Conservation (phyloP, 2,797 vertebrate species). For the Pogoniulus pusillus region DNA sequence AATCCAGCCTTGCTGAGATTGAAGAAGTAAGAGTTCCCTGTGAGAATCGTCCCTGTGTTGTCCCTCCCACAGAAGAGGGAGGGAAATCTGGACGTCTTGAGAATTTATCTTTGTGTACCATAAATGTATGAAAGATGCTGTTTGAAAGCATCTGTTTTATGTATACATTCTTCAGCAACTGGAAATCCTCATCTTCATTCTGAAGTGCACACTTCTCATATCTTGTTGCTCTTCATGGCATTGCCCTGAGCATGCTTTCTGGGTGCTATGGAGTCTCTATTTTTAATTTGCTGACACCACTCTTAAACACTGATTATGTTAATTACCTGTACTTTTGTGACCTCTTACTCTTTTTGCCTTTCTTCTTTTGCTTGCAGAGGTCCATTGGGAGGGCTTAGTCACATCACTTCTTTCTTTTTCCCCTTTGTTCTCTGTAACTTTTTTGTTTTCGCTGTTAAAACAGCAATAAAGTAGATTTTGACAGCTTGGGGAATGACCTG, state of each 20-base stretch:
- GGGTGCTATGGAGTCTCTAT: conserved; percentile 27
- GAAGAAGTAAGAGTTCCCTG: neutral
- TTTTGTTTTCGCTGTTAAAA: conserved; percentile 45
- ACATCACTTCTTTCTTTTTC: conserved; percentile 46
- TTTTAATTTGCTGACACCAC: conserved; percentile 62
- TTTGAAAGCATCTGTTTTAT: neutral
- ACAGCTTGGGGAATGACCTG: conserved; percentile 25
- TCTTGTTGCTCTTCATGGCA: neutral
- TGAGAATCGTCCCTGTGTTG: neutral
- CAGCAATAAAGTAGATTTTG: conserved; percentile 27
- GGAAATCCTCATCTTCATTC: neutral
- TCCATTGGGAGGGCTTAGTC: conserved; percentile 41
- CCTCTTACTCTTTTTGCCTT: conserved; percentile 23
- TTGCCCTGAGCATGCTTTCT: conserved; percentile 16
- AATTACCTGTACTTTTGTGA: conserved; percentile 39
- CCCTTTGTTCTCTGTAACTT: conserved; percentile 44
- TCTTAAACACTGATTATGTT: conserved; percentile 63
- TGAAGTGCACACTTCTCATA: neutral
- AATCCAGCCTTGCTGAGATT: neutral
- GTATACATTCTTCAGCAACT: neutral
- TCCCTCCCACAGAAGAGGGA: neutral
- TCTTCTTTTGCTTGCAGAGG: conserved; percentile 46
- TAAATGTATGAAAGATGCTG: neutral
- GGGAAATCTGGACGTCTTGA: neutral
- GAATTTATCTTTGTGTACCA: neutral